A percentile compares a stretch with the other conserved stretches of the same genome.
Evolutionary conservation across 2,113 vertebrate genomes (phyloP).

Genomic region (Pedionomus torquatus): DNA sequence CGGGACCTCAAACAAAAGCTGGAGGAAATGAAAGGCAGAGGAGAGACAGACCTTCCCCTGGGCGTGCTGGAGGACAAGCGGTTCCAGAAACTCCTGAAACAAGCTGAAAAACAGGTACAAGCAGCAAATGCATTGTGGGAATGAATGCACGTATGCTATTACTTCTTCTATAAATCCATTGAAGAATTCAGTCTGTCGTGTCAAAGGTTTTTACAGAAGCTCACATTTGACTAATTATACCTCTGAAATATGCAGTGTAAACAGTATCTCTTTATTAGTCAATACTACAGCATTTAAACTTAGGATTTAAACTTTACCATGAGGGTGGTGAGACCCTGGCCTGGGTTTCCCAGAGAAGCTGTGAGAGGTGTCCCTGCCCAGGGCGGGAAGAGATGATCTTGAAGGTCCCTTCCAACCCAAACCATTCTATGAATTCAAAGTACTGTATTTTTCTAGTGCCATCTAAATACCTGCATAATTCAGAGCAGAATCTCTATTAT

Average conservation of each 20-base stretch:
- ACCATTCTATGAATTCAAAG: neutral
- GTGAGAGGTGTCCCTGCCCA: no score
- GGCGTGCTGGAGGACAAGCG: constrained; percentile 79
- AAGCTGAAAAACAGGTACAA: constrained; percentile 83
- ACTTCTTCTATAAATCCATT: neutral
- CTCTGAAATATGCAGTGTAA: neutral
- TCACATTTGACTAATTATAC: neutral
- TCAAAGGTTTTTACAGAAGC: neutral
- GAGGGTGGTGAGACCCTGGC: no score
- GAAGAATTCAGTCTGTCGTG: accelerated
- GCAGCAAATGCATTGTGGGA: neutral
- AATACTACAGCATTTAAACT: neutral
- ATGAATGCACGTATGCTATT: accelerated
- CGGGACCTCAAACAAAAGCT: constrained; percentile 77
- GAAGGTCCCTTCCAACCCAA: no score
- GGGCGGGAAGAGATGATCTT: no score
- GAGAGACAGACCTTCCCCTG: constrained; percentile 75
- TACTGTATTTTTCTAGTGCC: neutral
- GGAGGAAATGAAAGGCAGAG: constrained; percentile 79
- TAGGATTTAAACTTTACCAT: neutral
- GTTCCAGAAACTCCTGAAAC: constrained; percentile 82
- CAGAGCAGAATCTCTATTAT: neutral
- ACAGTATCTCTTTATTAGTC: neutral
- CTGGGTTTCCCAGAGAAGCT: no score
- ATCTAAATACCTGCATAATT: neutral